Evolutionary conservation across 2,113 vertebrate species (phyloP).

Genomic region (Hyaena hyaena): DNA sequence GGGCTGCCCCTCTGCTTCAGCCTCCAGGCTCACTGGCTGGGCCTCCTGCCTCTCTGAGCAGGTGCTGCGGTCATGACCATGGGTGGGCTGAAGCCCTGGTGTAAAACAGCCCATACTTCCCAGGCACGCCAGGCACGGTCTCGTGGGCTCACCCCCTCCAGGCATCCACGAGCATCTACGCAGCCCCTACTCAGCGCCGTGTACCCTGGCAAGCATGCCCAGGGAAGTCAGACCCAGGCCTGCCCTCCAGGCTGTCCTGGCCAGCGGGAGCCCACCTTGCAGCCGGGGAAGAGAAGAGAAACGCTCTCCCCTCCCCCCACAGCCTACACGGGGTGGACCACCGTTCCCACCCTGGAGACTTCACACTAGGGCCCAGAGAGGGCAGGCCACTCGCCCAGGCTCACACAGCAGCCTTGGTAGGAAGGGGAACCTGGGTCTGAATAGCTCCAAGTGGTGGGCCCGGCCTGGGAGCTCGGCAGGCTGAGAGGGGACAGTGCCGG

Average conservation of each 20-base stretch:
- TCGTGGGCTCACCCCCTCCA: background rate
- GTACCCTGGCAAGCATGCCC: too few species aligned
- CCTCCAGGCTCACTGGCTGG: rapidly evolving
- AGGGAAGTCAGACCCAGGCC: too few species aligned
- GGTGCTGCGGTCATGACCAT: too few species aligned
- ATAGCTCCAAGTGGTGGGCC: background rate
- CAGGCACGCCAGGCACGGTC: background rate
- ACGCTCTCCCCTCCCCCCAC: background rate
- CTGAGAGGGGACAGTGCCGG: rapidly evolving
- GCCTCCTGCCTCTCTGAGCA: background rate
- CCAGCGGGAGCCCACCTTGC: rapidly evolving
- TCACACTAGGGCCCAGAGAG: background rate
- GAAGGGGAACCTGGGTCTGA: background rate
- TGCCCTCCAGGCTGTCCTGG: background rate
- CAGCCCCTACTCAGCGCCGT: background rate
- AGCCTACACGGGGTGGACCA: background rate
- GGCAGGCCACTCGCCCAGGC: background rate
- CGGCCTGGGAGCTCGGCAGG: background rate
- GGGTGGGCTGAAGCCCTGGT: background rate
- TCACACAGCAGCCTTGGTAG: background rate
- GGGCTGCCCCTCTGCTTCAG: rapidly evolving
- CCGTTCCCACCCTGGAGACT: too few species aligned
- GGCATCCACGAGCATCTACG: background rate
- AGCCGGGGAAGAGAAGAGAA: background rate
- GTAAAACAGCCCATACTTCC: background rate